A percentile compares a stretch with the other conserved stretches of the same genome.
Evolutionary conservation across 30 jellyfish, hydroid and myxozoan genomes (phyloP).

Genomic region (Clytia hemisphaerica): DNA sequence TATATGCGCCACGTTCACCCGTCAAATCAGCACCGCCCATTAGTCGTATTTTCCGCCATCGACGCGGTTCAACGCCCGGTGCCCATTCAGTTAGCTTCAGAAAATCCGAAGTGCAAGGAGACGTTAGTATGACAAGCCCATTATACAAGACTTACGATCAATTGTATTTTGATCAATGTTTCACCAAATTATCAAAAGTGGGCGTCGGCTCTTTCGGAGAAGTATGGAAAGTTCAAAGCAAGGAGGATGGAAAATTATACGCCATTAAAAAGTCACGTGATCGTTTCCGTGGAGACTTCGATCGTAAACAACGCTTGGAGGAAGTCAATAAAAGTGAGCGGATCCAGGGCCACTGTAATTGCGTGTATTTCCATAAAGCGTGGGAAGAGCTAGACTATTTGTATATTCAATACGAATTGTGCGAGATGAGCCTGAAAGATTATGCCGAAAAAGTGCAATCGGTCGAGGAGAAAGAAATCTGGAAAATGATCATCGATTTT

Average conservation of each 20-base stretch:
- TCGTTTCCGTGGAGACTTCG: slow-evolving; percentile 79
- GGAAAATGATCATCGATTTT: slow-evolving; percentile 77
- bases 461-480: slow-evolving; percentile 63
- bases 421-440: slow-evolving; percentile 94
- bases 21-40: slow-evolving; percentile 94
- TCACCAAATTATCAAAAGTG: slow-evolving; percentile 50
- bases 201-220: slow-evolving; percentile 96
- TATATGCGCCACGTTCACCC: slow-evolving; percentile 81
- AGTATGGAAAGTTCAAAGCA: slow-evolving; percentile 88
- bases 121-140: slow-evolving; percentile 16
- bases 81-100: slow-evolving; percentile 83
- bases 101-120: slow-evolving; percentile 51
- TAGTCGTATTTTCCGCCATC: slow-evolving; percentile 71
- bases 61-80: slow-evolving; percentile 50
- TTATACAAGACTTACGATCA: slow-evolving; percentile 8
- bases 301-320: slow-evolving; percentile 74
- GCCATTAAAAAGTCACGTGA: slow-evolving; percentile 84
- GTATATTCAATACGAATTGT: slow-evolving; percentile 82
- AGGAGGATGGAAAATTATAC: slow-evolving; percentile 85
- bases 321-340: slow-evolving; percentile 83
- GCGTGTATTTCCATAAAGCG: slow-evolving; percentile 81
- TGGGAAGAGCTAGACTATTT: slow-evolving; percentile 89
- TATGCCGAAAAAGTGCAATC: slow-evolving; percentile 64
- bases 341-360: slow-evolving; percentile 56
- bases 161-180: slow-evolving; percentile 50